These are phyloP conservation scores for Allacma fusca DNA, from an alignment of 2,888 invertebrate species.

Conservation along the genomic window DNA sequence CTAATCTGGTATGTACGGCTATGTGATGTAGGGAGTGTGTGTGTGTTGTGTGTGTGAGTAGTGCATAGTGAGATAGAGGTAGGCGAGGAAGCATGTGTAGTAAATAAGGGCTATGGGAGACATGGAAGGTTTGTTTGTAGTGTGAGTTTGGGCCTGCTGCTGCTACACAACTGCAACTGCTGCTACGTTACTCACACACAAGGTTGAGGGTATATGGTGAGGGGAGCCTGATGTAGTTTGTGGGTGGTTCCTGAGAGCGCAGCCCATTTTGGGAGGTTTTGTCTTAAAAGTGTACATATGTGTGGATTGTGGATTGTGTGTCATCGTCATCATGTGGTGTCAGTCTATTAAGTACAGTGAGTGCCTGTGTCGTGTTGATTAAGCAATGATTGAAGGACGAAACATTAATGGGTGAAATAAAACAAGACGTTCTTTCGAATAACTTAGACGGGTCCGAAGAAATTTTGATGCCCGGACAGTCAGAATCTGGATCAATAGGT, in stretches of 20 bases:
- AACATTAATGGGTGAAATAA: conserved; percentile 30
- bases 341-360: conserved; percentile 22
- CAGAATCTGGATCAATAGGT: conserved; percentile 38
- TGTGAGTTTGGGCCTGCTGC: too few species aligned
- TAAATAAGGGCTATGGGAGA: too few species aligned
- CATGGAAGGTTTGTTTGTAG: too few species aligned
- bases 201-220: neutral
- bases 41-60: too few species aligned
- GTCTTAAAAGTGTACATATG: neutral
- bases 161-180: too few species aligned
- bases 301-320: conserved; percentile 21
- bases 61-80: too few species aligned
- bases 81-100: too few species aligned
- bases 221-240: neutral
- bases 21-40: too few species aligned
- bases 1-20: too few species aligned
- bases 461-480: conserved; percentile 46
- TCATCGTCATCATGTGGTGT: conserved; percentile 37
- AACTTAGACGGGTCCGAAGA: conserved; percentile 57
- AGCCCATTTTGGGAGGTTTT: conserved; percentile 21
- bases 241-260: neutral
- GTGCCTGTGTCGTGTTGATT: neutral
- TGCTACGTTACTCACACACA: too few species aligned
- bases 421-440: conserved; percentile 33
- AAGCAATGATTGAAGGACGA: conserved; percentile 35